Conservation (phyloP, 2,113 vertebrate species). For the Mystacornis crossleyi region DNA sequence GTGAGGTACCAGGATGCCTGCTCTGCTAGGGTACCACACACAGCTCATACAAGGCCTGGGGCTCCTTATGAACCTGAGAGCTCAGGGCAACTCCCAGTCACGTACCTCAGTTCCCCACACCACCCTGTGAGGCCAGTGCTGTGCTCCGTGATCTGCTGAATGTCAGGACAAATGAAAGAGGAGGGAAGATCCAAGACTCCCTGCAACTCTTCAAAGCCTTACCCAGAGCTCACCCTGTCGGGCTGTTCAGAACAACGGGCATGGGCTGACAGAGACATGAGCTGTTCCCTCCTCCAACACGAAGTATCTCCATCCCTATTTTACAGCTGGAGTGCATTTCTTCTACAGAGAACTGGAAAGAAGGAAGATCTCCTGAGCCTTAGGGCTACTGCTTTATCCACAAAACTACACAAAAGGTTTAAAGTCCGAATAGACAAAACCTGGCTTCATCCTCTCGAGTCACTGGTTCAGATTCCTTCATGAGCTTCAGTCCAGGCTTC, state of each 20-base stretch:
- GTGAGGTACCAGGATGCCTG: neutral
- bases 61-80: neutral
- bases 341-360: neutral
- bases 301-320: neutral
- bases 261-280: neutral
- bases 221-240: fast-evolving
- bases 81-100: fast-evolving
- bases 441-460: neutral
- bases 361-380: neutral
- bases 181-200: neutral
- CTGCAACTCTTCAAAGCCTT: neutral
- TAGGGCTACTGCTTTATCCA: neutral
- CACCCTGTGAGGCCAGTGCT: fast-evolving
- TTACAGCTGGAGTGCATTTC: neutral
- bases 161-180: neutral
- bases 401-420: conserved; percentile 8
- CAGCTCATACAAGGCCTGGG: neutral
- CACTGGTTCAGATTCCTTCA: neutral
- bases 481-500: neutral
- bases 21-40: neutral
- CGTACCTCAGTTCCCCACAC: fast-evolving
- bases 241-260: fast-evolving
- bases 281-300: neutral
- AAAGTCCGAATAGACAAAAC: neutral
- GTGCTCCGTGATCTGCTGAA: neutral